phyloP scores from a whole-genome alignment of 23 tunicate species.

The Trididemnum nubilum region DNA sequence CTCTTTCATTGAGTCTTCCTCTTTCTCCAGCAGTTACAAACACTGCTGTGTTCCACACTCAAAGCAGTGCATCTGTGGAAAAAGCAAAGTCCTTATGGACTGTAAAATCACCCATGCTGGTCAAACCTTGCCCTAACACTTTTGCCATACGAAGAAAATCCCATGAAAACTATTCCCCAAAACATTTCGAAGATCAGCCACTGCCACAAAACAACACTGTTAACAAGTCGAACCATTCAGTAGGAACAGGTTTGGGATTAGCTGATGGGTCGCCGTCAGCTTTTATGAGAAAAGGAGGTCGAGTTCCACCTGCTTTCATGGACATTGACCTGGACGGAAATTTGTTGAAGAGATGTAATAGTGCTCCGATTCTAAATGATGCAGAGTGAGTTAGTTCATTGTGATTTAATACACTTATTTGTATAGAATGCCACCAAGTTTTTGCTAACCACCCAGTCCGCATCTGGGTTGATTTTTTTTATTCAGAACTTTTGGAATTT shows the following conservation, averaged over 20 bases:
- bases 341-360: conserved; percentile 80
- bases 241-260: background rate
- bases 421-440: too few relatives aligned
- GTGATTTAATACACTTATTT: background rate
- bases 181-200: background rate
- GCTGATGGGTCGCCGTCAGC: background rate
- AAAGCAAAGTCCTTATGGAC: conserved; percentile 6
- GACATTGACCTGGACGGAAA: conserved; percentile 43
- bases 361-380: conserved; percentile 82
- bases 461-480: too few relatives aligned
- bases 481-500: too few relatives aligned
- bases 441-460: too few relatives aligned
- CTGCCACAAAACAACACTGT: background rate
- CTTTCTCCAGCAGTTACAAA: conserved; percentile 7
- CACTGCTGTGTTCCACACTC: background rate
- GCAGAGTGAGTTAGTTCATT: conserved; percentile 51
- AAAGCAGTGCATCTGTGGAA: background rate
- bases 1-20: background rate
- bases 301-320: background rate
- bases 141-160: conserved; percentile 7
- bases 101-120: background rate
- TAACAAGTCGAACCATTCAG: background rate
- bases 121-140: conserved; percentile 15
- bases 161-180: conserved; percentile 16
- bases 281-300: conserved; percentile 1